Evolutionary conservation across 1,140 invertebrate species (phyloP), one percentile per base, ranked within the genome.

Genomic region (Papilio polytes): DNA sequence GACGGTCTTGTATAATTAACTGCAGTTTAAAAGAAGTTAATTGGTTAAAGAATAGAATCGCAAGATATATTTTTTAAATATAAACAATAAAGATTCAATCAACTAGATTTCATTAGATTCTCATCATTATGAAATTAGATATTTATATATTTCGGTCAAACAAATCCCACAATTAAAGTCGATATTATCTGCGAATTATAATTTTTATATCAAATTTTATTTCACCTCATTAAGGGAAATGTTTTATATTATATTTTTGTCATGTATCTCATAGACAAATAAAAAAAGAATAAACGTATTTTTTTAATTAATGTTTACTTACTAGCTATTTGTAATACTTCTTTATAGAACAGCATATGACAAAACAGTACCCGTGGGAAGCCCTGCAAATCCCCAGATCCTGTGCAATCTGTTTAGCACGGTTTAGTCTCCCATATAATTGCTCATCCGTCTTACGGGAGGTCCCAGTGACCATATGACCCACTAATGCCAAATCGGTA

Each of bases 381-480:
- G 77, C 77, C 56, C 26, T 8, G 8, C 59, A 44, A 22, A 78
- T 44, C 20, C 18, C 41, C 7, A 78, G 31, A 78, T 63, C 20
- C 46, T 81, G 76, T 81, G 31, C 66, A 77, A 78, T 31, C 74
- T 59, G 51, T 53, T 81, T 59, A 77, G 82, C 78, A 87, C 85
- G 84, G 85, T 41, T 80, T 84, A 84, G 26, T 88, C 90, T 91
- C 90, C 90, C 90, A 91, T 91, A 46, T 83, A 86, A 90, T 88
- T 85, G 82, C 4, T 56, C 85, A 88, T 85, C 84, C 85, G 84
- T 46, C 53, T 20, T 70, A 53, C 41, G 79, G 90, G 90, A 90
- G 90, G 90, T 88, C 88, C 80, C 66, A 86, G 22, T 87, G 83
- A 85, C 86, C 88, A 88, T 85, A 87, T 91, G 89, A 89, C 89